phyloP scores from a whole-genome alignment of 2,797 vertebrate genomes.

The Somateria mollissima region DNA sequence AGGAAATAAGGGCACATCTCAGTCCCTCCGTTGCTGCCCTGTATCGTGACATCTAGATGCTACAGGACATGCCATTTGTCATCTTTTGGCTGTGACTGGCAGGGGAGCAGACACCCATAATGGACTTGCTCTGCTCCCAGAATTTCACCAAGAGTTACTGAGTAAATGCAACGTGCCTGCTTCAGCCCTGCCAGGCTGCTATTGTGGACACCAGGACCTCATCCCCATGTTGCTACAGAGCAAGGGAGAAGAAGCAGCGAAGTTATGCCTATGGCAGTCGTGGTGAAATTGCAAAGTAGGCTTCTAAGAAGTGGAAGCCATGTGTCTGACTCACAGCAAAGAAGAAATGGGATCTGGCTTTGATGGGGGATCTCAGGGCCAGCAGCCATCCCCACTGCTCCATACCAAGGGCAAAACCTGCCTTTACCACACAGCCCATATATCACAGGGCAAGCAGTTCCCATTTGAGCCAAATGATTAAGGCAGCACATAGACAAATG shows the following conservation, averaged over 20 bases:
- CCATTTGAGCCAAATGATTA: not conserved
- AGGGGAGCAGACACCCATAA: not conserved
- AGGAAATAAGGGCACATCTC: not conserved
- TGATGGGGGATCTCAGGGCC: not conserved
- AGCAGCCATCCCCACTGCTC: not conserved
- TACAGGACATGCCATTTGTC: not conserved
- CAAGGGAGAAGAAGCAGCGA: not conserved
- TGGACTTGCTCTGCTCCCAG: not conserved
- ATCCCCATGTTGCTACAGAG: not conserved
- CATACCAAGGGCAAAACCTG: not conserved
- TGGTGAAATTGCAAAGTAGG: not conserved
- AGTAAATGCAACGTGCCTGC: not conserved
- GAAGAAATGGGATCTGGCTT: not conserved
- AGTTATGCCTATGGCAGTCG: accelerated
- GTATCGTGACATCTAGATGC: not conserved
- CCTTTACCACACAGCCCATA: not conserved
- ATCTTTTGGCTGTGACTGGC: not conserved
- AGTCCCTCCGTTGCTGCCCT: accelerated
- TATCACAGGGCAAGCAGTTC: not conserved
- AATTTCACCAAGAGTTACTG: not conserved
- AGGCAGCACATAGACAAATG: not conserved
- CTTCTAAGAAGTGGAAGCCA: not conserved
- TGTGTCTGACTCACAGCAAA: not conserved
- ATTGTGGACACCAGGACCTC: not conserved
- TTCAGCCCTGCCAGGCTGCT: not conserved